Base-by-base conservation (phyloP, 2,888 invertebrate species). In the Drosophila merina region DNA sequence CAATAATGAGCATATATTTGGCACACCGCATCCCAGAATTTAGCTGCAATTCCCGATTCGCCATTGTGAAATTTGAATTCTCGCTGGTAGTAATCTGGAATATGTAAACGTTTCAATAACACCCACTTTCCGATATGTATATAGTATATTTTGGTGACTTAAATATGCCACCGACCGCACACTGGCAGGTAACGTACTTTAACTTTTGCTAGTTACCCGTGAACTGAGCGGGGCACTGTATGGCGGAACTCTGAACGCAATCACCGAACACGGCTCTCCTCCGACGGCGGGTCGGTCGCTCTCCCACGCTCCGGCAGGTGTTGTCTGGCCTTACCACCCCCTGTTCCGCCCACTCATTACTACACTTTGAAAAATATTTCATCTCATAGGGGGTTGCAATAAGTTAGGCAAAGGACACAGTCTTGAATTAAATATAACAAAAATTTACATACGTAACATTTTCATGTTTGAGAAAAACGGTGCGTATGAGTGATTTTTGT, bases 1-100 rank as follows among this genome's bases (percentile, higher is more conserved):
- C 95, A 78, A 95, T 93, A 84, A 96, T 93, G 75, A 96, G 92
- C 92, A 96, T 93, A 88, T 95, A 96, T 91, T 96, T 96, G 64
- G 96, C 95, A 88, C 95, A 93, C 89, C 93, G 94, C 95, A 95
- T 95, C 79, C 95, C 95, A 28, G 94, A 92, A 90, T 95, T 94
- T 64, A 93, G 87, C 76, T 92, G 89, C 57, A 90, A 79, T 69
- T 91, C 91, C 56, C 86, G 77, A 67, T 70, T 80, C 40, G 75
- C 77, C 76, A 75, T 78, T 67, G 57, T 72, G 40, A 30, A 60
- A 51, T 63, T n/a, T 26, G 7, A 7, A 12, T 47, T 26, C 25
- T n/a, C 25, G 28, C 36, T 36, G 47, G 12, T 30, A 12, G n/a
- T 44, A 25, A 12, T 25, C 58, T 58, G 58, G n/a, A 55, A 49